phyloP scores from a whole-genome alignment of 1,140 invertebrate species.

The Portunus trituberculatus region DNA sequence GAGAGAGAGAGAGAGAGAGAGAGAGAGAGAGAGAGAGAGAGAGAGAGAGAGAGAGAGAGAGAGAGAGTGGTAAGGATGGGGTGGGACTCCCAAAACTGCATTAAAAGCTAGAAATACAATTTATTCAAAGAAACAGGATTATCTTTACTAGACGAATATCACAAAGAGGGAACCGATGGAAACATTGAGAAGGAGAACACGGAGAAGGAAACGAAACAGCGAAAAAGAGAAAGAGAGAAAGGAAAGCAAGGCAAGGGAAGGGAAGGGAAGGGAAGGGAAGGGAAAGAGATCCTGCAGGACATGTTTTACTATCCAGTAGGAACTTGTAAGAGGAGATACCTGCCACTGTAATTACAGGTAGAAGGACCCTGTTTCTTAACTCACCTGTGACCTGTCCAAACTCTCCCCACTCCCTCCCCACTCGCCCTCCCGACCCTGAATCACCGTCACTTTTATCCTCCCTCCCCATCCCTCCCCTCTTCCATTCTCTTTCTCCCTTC shows the following conservation, averaged over 20 bases:
- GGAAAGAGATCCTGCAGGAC: background rate
- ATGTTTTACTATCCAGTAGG: background rate
- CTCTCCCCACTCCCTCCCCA: no score
- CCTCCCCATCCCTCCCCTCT: background rate
- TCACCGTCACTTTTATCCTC: no score
- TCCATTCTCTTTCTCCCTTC: background rate
- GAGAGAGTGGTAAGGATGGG: background rate
- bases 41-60: constrained; percentile 30
- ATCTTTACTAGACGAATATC: no score
- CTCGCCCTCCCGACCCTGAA: no score
- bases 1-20: constrained; percentile 40
- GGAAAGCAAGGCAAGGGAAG: background rate
- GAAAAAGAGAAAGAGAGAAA: background rate
- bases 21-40: constrained; percentile 17
- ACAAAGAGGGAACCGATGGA: no score
- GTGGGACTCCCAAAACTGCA: background rate
- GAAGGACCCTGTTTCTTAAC: background rate
- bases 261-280: background rate
- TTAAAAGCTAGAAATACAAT: no score
- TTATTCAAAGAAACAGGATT: no score
- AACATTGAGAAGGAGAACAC: background rate
- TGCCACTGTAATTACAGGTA: background rate
- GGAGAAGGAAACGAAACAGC: background rate
- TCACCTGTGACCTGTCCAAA: background rate
- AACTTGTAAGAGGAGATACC: constrained; percentile 3